These are phyloP conservation scores for Parazoanthus swiftii DNA, from an alignment of 92 coral and sea anemone genomes.

Conservation along the genomic window DNA sequence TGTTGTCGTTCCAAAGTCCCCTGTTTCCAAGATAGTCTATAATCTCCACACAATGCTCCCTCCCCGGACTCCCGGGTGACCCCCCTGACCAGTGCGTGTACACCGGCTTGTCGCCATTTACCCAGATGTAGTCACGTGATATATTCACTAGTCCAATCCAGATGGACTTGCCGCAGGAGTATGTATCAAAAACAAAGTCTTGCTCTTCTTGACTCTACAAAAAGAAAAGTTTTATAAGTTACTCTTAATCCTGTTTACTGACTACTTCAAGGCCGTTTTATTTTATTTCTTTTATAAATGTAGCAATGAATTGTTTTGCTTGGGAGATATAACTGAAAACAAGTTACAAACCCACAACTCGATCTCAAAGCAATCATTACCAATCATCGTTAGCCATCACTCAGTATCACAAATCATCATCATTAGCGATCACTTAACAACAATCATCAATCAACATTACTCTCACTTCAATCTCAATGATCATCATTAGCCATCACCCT, in stretches of 20 bases:
- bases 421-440: too few relatives aligned
- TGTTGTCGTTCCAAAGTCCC: slow-evolving; percentile 35
- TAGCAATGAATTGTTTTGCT: not conserved
- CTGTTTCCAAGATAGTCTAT: not conserved
- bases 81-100: not conserved
- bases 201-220: slow-evolving; percentile 38
- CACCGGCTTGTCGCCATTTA: slow-evolving; percentile 13
- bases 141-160: slow-evolving; percentile 36
- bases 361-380: too few relatives aligned
- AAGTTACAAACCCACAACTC: too few relatives aligned
- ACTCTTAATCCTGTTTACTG: too few relatives aligned
- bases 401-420: not conserved
- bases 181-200: not conserved
- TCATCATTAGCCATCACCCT: not conserved
- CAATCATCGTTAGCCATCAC: too few relatives aligned
- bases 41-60: slow-evolving; percentile 32
- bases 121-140: slow-evolving; percentile 36
- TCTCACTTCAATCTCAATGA: not conserved
- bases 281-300: too few relatives aligned
- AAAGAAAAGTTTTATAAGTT: not conserved
- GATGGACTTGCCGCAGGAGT: not conserved
- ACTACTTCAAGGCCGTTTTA: too few relatives aligned
- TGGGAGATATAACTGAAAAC: not conserved
- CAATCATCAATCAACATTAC: not conserved
- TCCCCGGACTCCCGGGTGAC: slow-evolving; percentile 10